Percentiles rank a stretch among this genome's conserved stretches.
phyloP scores from a whole-genome alignment of 2,113 vertebrate genomes.

The Pandion haliaetus region DNA sequence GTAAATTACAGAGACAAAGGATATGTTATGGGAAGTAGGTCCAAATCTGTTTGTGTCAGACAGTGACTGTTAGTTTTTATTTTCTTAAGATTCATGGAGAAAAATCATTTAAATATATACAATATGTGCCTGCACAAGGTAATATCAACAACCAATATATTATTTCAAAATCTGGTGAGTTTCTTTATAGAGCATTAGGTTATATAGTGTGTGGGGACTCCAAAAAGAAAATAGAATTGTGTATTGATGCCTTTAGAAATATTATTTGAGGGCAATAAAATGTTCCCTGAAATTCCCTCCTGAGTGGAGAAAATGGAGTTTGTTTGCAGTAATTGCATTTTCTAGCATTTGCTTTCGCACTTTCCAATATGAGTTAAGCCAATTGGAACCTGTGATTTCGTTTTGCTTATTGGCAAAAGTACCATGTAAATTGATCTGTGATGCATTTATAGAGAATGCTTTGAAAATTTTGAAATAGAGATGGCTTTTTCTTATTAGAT shows the following conservation, averaged over 20 bases:
- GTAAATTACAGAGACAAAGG: conserved; percentile 46
- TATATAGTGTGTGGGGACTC: conserved; percentile 61
- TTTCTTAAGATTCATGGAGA: conserved; percentile 14
- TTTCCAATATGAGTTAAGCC: conserved; percentile 82
- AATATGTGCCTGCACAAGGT: conserved; percentile 21
- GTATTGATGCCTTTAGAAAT: conserved; percentile 82
- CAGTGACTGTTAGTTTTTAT: background rate
- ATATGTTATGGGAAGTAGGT: conserved; percentile 5
- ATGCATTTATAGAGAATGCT: conserved; percentile 76
- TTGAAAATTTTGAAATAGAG: conserved; percentile 81
- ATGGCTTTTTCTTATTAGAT: conserved; percentile 84
- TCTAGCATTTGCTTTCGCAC: conserved; percentile 75
- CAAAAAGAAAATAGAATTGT: conserved; percentile 78
- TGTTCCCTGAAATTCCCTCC: conserved; percentile 80
- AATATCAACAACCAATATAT: conserved; percentile 65
- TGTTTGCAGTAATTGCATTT: conserved; percentile 86
- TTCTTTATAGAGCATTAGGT: conserved; percentile 67
- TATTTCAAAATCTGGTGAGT: conserved; percentile 64
- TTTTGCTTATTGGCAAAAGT: conserved; percentile 81
- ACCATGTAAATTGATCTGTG: conserved; percentile 87
- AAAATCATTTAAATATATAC: conserved; percentile 68
- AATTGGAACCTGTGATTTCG: conserved; percentile 82
- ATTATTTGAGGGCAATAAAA: conserved; percentile 84
- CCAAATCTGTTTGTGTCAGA: conserved; percentile 42
- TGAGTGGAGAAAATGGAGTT: conserved; percentile 83